phyloP scores from a whole-genome alignment of 2,888 invertebrate genomes.

The Petrophora chlorosata region DNA sequence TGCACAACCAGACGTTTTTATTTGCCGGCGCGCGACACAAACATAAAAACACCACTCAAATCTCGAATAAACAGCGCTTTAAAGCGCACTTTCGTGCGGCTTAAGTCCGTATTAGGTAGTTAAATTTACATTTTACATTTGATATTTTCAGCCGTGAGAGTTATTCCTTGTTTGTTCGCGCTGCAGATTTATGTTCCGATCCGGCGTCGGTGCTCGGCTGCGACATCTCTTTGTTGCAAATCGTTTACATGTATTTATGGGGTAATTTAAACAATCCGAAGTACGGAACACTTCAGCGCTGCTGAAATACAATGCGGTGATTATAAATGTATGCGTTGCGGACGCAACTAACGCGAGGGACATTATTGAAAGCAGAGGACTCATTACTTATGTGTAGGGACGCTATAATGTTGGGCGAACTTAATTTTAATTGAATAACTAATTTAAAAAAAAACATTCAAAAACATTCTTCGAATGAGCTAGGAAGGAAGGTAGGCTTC shows the following conservation, averaged over 20 bases:
- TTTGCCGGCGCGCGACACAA: conserved; percentile 68
- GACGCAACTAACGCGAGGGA: conserved; percentile 2
- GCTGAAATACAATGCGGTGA: conserved; percentile 59
- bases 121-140: conserved; percentile 82
- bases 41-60: conserved; percentile 79
- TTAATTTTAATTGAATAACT: no score
- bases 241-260: conserved; percentile 75
- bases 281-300: conserved; percentile 65
- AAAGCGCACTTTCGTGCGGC: conserved; percentile 67
- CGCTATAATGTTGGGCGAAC: no score
- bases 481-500: no score
- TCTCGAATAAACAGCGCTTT: conserved; percentile 75
- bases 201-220: conserved; percentile 52
- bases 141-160: conserved; percentile 80
- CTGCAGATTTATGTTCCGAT: conserved; percentile 67
- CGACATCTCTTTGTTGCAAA: conserved; percentile 70
- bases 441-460: no score
- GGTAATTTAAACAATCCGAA: conserved; percentile 70
- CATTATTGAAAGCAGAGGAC: conserved; percentile 10
- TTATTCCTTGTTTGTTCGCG: conserved; percentile 67
- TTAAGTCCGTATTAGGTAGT: conserved; percentile 78
- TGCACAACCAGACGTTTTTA: conserved; percentile 76
- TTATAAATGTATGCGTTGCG: conserved; percentile 41
- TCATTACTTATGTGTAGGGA: no score
- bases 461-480: no score